These are phyloP conservation scores for Cryptophagus acutangulus DNA, from an alignment of 2,888 invertebrate species.

Conservation along the genomic window DNA sequence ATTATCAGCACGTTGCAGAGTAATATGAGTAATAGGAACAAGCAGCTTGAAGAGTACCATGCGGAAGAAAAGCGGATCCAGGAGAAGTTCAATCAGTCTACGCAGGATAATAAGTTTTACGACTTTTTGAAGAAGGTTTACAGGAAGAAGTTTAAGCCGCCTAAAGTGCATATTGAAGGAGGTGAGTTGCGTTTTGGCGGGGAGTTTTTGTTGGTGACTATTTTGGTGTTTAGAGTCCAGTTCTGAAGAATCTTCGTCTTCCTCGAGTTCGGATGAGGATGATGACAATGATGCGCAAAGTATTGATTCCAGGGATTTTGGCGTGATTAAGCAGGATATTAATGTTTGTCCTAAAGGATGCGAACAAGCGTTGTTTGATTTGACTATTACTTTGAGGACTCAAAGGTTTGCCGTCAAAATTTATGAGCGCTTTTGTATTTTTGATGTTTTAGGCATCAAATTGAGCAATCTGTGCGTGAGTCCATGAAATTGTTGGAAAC, in stretches of 20 bases:
- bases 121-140: constrained; percentile 77
- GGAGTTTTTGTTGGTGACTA: neutral
- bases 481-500: constrained; percentile 55
- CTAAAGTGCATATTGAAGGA: constrained; percentile 54
- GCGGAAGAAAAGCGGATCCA: constrained; percentile 52
- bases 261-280: constrained; percentile 55
- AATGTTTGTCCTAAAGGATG: constrained; percentile 67
- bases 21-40: constrained; percentile 51
- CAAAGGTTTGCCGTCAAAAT: constrained; percentile 49
- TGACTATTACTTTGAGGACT: constrained; percentile 60
- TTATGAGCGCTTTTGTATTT: neutral
- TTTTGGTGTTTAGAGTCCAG: constrained; percentile 30
- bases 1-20: constrained; percentile 50
- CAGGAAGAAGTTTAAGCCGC: constrained; percentile 74
- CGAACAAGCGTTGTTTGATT: constrained; percentile 62
- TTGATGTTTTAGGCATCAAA: constrained; percentile 45
- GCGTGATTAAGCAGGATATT: constrained; percentile 64
- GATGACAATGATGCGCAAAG: constrained; percentile 56
- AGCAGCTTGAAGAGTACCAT: constrained; percentile 46
- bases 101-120: constrained; percentile 69
- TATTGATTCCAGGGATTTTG: constrained; percentile 62
- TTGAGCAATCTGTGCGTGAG: constrained; percentile 59
- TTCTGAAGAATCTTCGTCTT: constrained; percentile 47
- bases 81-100: constrained; percentile 53
- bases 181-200: constrained; percentile 44